phyloP scores from a whole-genome alignment of 2,113 vertebrate species.

The Anseranas semipalmata region DNA sequence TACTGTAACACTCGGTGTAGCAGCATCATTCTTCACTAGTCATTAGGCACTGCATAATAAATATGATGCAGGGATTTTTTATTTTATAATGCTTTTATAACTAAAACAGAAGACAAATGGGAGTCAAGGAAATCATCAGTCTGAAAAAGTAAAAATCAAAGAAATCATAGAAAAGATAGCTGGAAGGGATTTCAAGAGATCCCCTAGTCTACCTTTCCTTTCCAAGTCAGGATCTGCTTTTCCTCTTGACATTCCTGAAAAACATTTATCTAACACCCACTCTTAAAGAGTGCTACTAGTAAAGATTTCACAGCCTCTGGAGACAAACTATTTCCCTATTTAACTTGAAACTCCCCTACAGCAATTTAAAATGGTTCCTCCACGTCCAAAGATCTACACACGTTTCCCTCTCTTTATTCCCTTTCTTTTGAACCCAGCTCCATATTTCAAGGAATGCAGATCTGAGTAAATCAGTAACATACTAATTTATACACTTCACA shows the following conservation, averaged over 20 bases:
- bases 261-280: not conserved
- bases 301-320: not conserved
- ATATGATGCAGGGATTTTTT: not conserved
- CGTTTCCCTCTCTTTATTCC: not conserved
- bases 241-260: not conserved
- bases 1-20: not conserved
- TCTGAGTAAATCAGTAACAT: slow-evolving; percentile 1
- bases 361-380: not conserved
- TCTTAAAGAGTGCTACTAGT: not conserved
- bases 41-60: not conserved
- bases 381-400: not conserved
- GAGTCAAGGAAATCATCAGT: not conserved
- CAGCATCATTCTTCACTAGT: not conserved
- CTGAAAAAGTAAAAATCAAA: not conserved
- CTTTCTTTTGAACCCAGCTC: not conserved
- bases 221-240: not conserved
- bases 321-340: not conserved
- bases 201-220: not conserved
- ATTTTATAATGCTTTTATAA: not conserved
- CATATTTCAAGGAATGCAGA: slow-evolving; percentile 14
- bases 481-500: slow-evolving; percentile 30
- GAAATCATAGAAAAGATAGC: not conserved
- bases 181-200: not conserved
- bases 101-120: not conserved
- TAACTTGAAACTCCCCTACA: not conserved